Conservation (phyloP, 2,888 invertebrate species). For the Tubulanus polymorphus region DNA sequence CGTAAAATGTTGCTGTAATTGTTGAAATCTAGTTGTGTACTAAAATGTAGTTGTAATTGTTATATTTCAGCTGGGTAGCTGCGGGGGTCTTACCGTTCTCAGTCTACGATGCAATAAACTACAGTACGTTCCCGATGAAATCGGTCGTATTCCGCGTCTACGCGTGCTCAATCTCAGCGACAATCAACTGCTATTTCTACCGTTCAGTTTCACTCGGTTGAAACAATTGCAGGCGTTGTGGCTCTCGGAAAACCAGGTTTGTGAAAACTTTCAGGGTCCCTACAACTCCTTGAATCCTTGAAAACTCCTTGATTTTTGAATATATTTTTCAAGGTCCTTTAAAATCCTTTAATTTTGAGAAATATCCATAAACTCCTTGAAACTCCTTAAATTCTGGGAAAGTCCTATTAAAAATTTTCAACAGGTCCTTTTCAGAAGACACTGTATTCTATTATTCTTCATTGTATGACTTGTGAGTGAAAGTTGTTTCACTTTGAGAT, state of each 20-base stretch:
- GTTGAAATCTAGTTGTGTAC: too few species aligned
- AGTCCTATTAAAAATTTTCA: too few species aligned
- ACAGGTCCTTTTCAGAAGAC: too few species aligned
- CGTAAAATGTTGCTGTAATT: too few species aligned
- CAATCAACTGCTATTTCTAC: conserved; percentile 77
- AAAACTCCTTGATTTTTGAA: too few species aligned
- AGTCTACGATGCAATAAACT: conserved; percentile 80
- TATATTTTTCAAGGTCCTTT: too few species aligned
- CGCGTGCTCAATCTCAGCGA: conserved; percentile 84
- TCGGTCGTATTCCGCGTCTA: conserved; percentile 79
- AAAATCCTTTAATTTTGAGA: too few species aligned
- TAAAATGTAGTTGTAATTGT: too few species aligned
- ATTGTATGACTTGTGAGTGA: background rate
- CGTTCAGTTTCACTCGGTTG: conserved; percentile 82
- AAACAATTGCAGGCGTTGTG: conserved; percentile 68
- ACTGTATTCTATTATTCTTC: background rate
- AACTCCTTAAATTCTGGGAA: too few species aligned
- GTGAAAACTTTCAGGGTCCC: background rate
- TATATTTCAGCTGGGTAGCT: conserved; percentile 83
- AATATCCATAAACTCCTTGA: too few species aligned
- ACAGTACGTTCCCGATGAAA: conserved; percentile 77
- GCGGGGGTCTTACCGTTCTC: conserved; percentile 74
- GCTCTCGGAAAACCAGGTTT: conserved; percentile 79
- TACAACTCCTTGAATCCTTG: too few species aligned
- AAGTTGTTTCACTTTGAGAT: too few species aligned